Evolutionary conservation across 2,888 invertebrate species (phyloP).

Genomic region (Diloba caeruleocephala): DNA sequence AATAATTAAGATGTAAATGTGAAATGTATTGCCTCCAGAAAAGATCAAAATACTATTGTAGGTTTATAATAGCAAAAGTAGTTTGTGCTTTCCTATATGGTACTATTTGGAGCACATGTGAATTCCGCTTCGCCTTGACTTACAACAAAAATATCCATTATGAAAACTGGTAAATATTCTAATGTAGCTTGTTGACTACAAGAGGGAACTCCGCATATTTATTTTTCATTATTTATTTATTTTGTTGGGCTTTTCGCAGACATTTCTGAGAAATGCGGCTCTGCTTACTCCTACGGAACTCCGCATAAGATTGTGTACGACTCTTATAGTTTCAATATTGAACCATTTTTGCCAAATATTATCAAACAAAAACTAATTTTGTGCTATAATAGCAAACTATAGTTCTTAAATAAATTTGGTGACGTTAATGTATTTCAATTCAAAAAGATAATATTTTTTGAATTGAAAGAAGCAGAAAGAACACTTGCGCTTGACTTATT

Average conservation of each 20-base stretch:
- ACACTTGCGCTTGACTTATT: conserved; percentile 1
- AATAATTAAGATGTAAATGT: no score
- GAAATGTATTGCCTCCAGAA: no score
- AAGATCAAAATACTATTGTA: no score
- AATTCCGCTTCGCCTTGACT: no score
- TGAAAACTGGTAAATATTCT: conserved; percentile 9
- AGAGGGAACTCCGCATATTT: no score
- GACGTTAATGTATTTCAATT: conserved; percentile 13
- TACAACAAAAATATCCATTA: conserved; percentile 1
- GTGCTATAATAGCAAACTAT: conserved; percentile 20
- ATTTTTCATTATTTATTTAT: no score
- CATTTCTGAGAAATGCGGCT: no score
- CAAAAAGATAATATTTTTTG: conserved; percentile 1
- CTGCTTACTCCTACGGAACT: no score
- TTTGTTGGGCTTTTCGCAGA: no score
- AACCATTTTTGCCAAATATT: conserved; percentile 14
- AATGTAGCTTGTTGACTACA: conserved; percentile 21
- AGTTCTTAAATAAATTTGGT: conserved; percentile 16
- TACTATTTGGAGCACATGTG: no score
- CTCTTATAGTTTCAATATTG: conserved; percentile 26
- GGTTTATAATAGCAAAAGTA: no score
- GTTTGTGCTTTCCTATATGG: no score
- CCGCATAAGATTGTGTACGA: conserved; percentile 15
- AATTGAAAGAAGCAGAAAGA: neutral
- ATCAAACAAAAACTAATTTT: conserved; percentile 32